Evolutionary conservation across 1,140 invertebrate genomes (phyloP).

Genomic region (Tribolium castaneum): DNA sequence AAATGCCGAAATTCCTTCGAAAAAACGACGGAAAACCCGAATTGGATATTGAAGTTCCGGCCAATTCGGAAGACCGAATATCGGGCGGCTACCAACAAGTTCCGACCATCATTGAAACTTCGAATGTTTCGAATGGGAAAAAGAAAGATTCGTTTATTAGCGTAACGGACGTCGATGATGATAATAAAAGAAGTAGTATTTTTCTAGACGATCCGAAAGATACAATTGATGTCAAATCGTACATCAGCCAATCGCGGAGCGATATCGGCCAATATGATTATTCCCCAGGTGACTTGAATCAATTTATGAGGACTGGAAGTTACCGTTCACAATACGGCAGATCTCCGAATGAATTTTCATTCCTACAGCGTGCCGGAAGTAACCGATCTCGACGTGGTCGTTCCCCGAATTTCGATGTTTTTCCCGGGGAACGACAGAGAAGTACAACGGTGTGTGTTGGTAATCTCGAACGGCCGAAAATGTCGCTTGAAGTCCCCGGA

Average conservation of each 20-base stretch:
- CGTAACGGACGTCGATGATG: conserved; percentile 56
- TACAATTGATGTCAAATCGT: conserved; percentile 74
- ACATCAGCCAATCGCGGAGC: conserved; percentile 75
- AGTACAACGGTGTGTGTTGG: conserved; percentile 58
- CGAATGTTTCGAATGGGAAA: conserved; percentile 45
- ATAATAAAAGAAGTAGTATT: conserved; percentile 54
- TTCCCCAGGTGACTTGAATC: conserved; percentile 51
- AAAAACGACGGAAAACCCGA: conserved; percentile 61
- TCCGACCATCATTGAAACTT: conserved; percentile 73
- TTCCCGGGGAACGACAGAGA: conserved; percentile 53
- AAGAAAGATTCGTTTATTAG: conserved; percentile 51
- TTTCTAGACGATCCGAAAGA: conserved; percentile 63
- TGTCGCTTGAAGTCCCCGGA: conserved; percentile 60
- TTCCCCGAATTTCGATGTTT: conserved; percentile 58
- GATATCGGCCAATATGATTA: conserved; percentile 67
- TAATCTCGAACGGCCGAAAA: conserved; percentile 57
- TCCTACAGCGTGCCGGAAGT: conserved; percentile 69
- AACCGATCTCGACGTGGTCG: conserved; percentile 58
- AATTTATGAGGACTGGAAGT: conserved; percentile 60
- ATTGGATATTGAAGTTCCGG: conserved; percentile 48
- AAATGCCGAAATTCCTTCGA: conserved; percentile 72
- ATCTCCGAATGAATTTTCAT: conserved; percentile 62
- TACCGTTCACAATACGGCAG: conserved; percentile 74
- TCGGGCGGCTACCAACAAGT: conserved; percentile 61
- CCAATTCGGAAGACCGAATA: conserved; percentile 44